phyloP scores from a whole-genome alignment of 2,888 invertebrate genomes.

The Lordiphosa andalusiaca region DNA sequence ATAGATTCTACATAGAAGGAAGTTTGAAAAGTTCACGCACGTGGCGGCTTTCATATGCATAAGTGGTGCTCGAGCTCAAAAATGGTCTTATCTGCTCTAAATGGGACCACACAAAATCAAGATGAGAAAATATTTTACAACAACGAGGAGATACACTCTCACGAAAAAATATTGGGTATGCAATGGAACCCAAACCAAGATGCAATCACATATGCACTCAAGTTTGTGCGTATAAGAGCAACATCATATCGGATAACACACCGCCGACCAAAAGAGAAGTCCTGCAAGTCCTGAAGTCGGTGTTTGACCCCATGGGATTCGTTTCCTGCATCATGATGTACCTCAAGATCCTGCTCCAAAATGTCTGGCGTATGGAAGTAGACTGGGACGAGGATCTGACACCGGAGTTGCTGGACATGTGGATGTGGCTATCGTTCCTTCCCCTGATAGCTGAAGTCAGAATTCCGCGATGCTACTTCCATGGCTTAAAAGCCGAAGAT shows the following conservation, averaged over 20 bases:
- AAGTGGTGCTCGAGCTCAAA: neutral
- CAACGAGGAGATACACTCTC: neutral
- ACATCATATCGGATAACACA: neutral
- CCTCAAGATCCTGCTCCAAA: conserved; percentile 5
- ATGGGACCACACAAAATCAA: too few relatives aligned
- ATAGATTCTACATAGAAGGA: neutral
- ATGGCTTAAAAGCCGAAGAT: neutral
- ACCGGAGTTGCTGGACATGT: neutral
- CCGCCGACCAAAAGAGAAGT: conserved; percentile 4
- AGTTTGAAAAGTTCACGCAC: neutral
- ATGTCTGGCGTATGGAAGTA: neutral
- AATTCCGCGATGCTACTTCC: conserved; percentile 3
- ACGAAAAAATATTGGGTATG: conserved; percentile 4
- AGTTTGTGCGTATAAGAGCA: neutral
- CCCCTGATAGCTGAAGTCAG: neutral
- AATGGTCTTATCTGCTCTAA: neutral
- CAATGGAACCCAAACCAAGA: neutral
- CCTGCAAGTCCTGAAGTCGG: conserved; percentile 3
- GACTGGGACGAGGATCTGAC: conserved; percentile 1
- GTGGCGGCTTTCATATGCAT: too few relatives aligned
- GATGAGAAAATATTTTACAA: neutral
- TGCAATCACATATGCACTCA: neutral
- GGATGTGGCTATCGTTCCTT: conserved; percentile 3
- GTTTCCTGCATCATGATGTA: conserved; percentile 1
- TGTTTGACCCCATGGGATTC: conserved; percentile 6